Evolutionary conservation across 2,797 vertebrate genomes (phyloP), one percentile per base, ranked within the genome.

Genomic region (Malurus leucopterus): DNA sequence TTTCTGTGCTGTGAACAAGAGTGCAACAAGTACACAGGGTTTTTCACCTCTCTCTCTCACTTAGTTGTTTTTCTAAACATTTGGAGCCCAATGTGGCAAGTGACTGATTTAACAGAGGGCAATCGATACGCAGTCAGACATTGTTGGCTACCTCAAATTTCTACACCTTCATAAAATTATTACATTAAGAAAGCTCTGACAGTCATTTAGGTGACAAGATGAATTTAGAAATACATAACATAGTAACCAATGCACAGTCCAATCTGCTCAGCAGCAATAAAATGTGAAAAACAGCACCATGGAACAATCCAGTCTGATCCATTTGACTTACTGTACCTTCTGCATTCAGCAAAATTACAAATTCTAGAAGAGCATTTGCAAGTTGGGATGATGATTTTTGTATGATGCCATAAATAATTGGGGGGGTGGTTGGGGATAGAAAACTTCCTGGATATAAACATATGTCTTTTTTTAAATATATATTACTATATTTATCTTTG

Each of bases 81-180:
- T 70, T 70, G 34, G 11, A 87, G 19, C 14, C 29, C 6, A 17
- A 8, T 13, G 5, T 49, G 29, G 21, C 22, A 76, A 87, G 36
- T 6, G 49, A 38, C 19, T 74, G 43, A 72, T 74, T 68, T 65
- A 62, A 81, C 0, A 2, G 38, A 55, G 21, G 29, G 18, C n/a
- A 51, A 27, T 44, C n/a, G 50, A 36, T 51, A 46, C 0, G 0
- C 15, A 44, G 38, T 34, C 38, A 62, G 32, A 55, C 9, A 23
- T 32, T 54, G 18, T 14, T 50, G 68, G 18, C 47, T 69, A 8
- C 24, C 29, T 13, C 19, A 75, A 53, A 22, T 59, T 78, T 63
- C 47, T 72, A 27, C 0, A 1, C 13, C 26, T 69, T 67, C 1
- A 10, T 58, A 38, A 40, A 91, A 44, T 19, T 55, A 23, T 83